Evolutionary conservation across 2,797 vertebrate species (phyloP).

Genomic region (Oreortyx pictus): DNA sequence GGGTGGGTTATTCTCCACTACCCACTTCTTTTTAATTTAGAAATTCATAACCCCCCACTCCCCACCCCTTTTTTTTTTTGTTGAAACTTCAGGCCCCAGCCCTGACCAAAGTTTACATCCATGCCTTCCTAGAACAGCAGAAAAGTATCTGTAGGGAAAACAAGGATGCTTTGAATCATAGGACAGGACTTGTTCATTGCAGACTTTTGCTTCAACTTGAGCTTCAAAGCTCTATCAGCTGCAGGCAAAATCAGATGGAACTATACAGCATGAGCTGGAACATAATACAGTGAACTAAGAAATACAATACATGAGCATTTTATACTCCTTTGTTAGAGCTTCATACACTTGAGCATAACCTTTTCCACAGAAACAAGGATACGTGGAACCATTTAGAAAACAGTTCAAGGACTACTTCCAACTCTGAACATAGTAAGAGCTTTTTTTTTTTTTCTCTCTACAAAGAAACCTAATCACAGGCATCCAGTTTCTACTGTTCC

Average conservation of each 20-base stretch:
- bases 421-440: neutral
- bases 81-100: neutral
- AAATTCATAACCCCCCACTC: neutral
- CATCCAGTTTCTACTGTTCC: neutral
- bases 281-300: neutral
- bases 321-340: neutral
- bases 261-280: neutral
- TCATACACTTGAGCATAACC: neutral
- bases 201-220: neutral
- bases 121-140: neutral
- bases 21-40: neutral
- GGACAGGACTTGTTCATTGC: neutral
- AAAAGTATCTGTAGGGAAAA: neutral
- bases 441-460: neutral
- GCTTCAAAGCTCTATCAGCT: neutral
- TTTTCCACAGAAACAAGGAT: neutral
- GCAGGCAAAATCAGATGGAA: neutral
- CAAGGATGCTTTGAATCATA: fast-evolving
- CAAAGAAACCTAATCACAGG: neutral
- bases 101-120: neutral
- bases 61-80: too few species aligned
- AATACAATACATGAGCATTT: neutral
- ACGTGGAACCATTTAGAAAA: neutral
- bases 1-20: neutral
- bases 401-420: neutral